Evolutionary conservation across 2,888 invertebrate genomes (phyloP), one percentile per base, ranked within the genome.

Genomic region (Drosophila lacicola): DNA sequence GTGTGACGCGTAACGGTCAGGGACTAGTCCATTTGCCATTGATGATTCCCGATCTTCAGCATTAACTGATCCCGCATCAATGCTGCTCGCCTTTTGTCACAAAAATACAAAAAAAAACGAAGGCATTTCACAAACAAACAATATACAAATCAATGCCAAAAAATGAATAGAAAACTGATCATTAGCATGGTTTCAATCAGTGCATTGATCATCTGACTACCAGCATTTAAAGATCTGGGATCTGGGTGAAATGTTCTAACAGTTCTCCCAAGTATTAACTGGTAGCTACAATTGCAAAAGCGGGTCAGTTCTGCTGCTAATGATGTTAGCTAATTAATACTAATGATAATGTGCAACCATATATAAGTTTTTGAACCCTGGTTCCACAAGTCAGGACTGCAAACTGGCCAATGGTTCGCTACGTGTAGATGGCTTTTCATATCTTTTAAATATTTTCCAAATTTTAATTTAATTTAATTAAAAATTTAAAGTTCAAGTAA

Each of bases 101-200:
- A 46, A 11, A 41, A 39, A 39, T 36, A 49, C 19, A 63, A 25
- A 54, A 73, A 58, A 57, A 57, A 67, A 67, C 42, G 29, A 34
- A 39, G 37, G 60, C 50, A 70, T 64, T 70, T 75, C 33, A 66
- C 53, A 67, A 65, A 45, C 60, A 67, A 71, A 63, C 62, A 75
- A 55, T 19, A 57, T 51, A 33, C 34, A 69, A 85, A 70, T 71
- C 64, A 86, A 83, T 82, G 66, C 76, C 88, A 73, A 88, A 87
- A 76, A 60, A 68, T 9, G 14, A 21, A 65, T 49, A 66, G 56
- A 72, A 67, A 63, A 60, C 19, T 10, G 47, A 73, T 88, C 83
- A 84, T 88, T 88, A 84, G 89, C 83, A 88, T 83, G 86, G 66
- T 64, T 83, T 88, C 83, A 71, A 88, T 84, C 83, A 84, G 62